Base-by-base conservation (phyloP, 2,797 vertebrate genomes). In the Tamandua tetradactyla region DNA sequence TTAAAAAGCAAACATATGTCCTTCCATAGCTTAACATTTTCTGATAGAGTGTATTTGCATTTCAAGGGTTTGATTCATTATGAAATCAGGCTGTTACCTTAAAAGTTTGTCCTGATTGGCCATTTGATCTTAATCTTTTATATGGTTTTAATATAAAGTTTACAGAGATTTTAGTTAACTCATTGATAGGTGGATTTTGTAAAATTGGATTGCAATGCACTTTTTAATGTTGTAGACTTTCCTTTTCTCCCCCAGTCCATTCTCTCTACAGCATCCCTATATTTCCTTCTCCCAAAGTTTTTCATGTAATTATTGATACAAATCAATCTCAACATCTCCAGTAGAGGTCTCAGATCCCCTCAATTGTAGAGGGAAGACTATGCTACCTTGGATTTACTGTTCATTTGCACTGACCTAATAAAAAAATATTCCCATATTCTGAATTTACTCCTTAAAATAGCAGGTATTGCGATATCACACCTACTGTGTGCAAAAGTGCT, bases 211-310 rank as follows among this genome's bases (percentile, higher is more conserved):
- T 92, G 35, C 83, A 32, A 83, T 89, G 32, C 74, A 22, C 10
- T 94, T 93, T 85, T 82, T 22, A 93, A 13, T 66, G 4, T 52
- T 49, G 3, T 47, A n/a, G 12, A 47, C 7, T 87, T 88, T 69
- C 17, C 27, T 89, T 81, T 30, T 49, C 9, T 80, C 11, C 13
- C 25, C 40, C 9, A 20, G 44, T 35, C 15, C 22, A 9, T 78
- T 86, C 18, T 74, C 3, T 88, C 15, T 11, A 44, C 3, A 3
- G 13, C 7, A 23, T 83, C 20, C 23, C 14, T 83, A 20, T 17
- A 22, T 80, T 94, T 89, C 47, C 25, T 88, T 87, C 40, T 84
- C 13, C 71, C 6, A 87, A 84, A 95, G 40, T 25, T 91, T 89
- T 80, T 72, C 49, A 27, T 62, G 0, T 32, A 83, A 83, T 89